phyloP scores from a whole-genome alignment of 2,888 invertebrate genomes.

The Lampropteryx suffumata region DNA sequence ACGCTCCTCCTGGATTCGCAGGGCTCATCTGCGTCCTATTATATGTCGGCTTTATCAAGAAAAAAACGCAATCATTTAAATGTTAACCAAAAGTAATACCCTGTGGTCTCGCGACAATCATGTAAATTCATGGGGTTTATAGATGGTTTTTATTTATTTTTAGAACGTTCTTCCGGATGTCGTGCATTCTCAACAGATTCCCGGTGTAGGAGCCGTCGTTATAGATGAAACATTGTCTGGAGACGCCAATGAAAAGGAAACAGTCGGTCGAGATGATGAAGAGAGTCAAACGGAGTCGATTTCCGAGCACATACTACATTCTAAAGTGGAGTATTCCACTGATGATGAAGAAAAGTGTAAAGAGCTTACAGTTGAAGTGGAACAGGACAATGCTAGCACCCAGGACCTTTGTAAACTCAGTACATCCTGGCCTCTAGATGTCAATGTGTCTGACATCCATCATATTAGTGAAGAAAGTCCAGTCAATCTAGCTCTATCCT shows the following conservation, averaged over 20 bases:
- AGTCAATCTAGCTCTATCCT: constrained; percentile 60
- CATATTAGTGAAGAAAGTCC: constrained; percentile 74
- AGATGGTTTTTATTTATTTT: constrained; percentile 76
- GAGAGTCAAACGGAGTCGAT: constrained; percentile 68
- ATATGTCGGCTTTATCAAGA: background rate
- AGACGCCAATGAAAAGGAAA: constrained; percentile 45
- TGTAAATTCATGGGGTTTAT: constrained; percentile 44
- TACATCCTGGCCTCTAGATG: constrained; percentile 63
- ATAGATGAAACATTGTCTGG: constrained; percentile 48
- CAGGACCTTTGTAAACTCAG: constrained; percentile 59
- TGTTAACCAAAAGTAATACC: constrained; percentile 21
- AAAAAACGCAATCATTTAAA: constrained; percentile 13
- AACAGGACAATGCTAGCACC: constrained; percentile 49
- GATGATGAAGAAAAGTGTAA: constrained; percentile 48
- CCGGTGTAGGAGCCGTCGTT: constrained; percentile 55
- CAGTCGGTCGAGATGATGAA: constrained; percentile 46
- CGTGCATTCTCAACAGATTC: constrained; percentile 77
- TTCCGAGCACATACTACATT: constrained; percentile 73
- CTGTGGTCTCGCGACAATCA: constrained; percentile 25
- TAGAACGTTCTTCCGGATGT: constrained; percentile 81
- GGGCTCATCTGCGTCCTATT: constrained; percentile 31
- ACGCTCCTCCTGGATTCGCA: constrained; percentile 39
- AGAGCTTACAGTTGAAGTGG: constrained; percentile 45
- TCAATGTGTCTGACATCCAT: constrained; percentile 59
- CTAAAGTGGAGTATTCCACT: constrained; percentile 63